Percentiles rank a stretch among this genome's conserved stretches.
phyloP scores from a whole-genome alignment of 2,888 invertebrate species.

The Tinea trinotella region DNA sequence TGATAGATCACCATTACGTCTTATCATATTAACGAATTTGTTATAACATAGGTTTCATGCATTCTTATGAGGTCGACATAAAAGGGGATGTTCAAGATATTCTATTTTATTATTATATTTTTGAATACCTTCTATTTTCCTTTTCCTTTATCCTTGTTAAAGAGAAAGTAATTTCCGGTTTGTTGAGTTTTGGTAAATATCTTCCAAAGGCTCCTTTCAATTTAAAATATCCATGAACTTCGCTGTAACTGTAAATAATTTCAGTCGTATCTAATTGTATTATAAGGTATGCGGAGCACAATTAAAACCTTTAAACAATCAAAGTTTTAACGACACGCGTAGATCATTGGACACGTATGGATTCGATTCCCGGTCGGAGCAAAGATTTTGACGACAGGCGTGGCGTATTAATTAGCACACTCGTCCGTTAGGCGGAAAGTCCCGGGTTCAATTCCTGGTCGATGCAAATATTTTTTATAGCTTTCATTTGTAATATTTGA shows the following conservation, averaged over 20 bases:
- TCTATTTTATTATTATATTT: neutral
- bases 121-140: conserved; percentile 12
- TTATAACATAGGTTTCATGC: conserved; percentile 2
- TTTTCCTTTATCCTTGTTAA: conserved; percentile 9
- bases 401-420: no score
- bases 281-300: neutral
- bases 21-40: no score
- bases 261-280: neutral
- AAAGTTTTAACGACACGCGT: no score
- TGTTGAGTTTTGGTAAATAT: conserved; percentile 17
- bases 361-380: no score
- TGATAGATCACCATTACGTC: no score
- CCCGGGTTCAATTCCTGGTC: no score
- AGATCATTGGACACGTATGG: no score
- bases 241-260: neutral
- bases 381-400: no score
- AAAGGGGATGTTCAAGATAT: neutral
- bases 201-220: conserved; percentile 12
- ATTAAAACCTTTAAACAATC: neutral
- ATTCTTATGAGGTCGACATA: neutral
- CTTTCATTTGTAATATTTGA: no score
- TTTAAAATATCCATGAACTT: conserved; percentile 4
- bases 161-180: conserved; percentile 17
- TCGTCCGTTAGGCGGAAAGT: no score
- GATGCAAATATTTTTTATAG: no score